Evolutionary conservation across 1,140 invertebrate genomes (phyloP), one percentile per base, ranked within the genome.

Genomic region (Drosophila dunni): DNA sequence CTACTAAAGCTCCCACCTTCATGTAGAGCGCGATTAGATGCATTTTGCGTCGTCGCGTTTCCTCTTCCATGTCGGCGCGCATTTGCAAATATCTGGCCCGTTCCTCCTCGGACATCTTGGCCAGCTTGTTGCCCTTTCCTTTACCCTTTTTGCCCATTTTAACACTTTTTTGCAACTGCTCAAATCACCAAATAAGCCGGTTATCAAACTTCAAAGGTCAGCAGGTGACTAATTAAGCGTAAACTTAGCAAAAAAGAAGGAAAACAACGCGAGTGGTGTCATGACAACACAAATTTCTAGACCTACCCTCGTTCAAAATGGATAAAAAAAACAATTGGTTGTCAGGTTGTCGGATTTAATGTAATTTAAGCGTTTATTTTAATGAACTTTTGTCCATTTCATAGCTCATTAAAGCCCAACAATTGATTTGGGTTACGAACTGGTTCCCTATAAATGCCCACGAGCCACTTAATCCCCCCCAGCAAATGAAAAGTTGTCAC

Each of bases 101-200:
- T 92, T 97, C 96, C 91, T 97, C 96, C 71, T 97, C 96, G 0
- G 94, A 96, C 96, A 97, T 97, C 77, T 95, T 95, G 56, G 96
- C 95, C 73, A 97, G 91, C 90, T 96, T 96, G 73, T 96, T 96
- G 45, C 94, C 94, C 92, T 96, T 95, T 20, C 94, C 93, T 68
- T 88, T 88, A 91, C 94, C 95, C 91, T 96, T 96, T 91, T 96
- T 96, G 11, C 93, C 93, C 94, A 94, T 94, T 78, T 91, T 93
- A 38, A 56, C 53, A 34, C 36, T 29, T 76, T 50, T 20, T 20
- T 20, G 20, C 42, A 13, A 8, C 6, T 17, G 1, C 46, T 10
- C 50, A 42, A 77, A 61, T 62, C 40, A 46, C 15, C 62, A 40
- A 7, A 51, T 29, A 79, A 79, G 66, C 64, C 24, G 72, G 65